Evolutionary conservation across 2,113 vertebrate genomes (phyloP), one percentile per base, ranked within the genome.

Genomic region (Channa argus): DNA sequence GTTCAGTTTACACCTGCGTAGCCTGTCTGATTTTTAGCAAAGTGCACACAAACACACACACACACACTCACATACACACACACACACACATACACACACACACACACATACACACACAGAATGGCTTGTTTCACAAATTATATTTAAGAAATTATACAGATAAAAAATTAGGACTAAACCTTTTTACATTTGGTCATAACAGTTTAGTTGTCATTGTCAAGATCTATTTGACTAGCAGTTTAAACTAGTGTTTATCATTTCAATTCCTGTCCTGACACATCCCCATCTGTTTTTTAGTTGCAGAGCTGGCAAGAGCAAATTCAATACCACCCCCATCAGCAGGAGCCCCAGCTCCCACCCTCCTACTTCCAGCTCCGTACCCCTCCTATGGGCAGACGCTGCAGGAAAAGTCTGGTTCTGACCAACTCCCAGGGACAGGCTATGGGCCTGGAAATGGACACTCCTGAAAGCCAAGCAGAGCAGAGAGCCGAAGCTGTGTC

Each of bases 291-390:
- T 56, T 2, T 63, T 76, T 55, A 92, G 85, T 83, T 91, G 34
- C 70, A 80, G 0, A 65, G 51, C 74, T 94, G 94, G 79, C 78
- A 78, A 6, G 68, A 86, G 38, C 71, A 64, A 2, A 43, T 74
- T 45, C 86, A 86, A 56, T 86, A 71, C 5, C 60, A 64, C 4
- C 79, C 71, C 37, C 65, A 63, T 4, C 83, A 79, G 8, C 70
- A 88, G 43, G 65, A 15, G 46, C 41, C 83, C n/a, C 80, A 82
- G 61, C 74, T 89, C 43, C 86, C 84, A 0, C 89, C 93, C 45
- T 36, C 84, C 14, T 58, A 82, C 55, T 94, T 95, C 88, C 92
- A 93, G 62, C 92, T 95, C 13, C 51, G 85, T 53, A 92, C 90
- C 6, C 94, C 94, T 51, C 94, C 94, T 2, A 47, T 89, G 71